Base-by-base conservation (phyloP, 30 jellyfish, hydroid and myxozoan species). In the Sanderia malayensis region DNA sequence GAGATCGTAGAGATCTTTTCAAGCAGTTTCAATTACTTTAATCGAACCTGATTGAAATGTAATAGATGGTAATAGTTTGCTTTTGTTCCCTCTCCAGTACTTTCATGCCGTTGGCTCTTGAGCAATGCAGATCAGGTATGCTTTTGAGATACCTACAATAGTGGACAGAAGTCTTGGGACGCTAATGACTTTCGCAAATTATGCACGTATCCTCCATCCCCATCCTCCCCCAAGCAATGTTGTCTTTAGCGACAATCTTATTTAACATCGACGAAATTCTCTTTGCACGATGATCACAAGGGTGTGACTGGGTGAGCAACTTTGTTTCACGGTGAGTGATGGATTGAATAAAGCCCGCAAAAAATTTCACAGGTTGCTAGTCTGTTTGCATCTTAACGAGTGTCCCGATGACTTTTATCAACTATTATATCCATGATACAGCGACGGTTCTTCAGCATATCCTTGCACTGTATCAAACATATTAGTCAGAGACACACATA, bases 61-160 rank as follows among this genome's bases (percentile, higher is more conserved):
- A 41, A 41, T 8, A 6, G 65, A 33, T 0, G 27, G 11, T 2
- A 10, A 44, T 45, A 10, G 2, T 1, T 69, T 44, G 26, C 49
- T 15, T 21, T 46, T 34, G 44, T 33, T 31, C 22, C 30, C 24
- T 0, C n/a, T 41, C 24, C 37, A 76, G 88, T 44, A 76, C 67
- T 60, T 69, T 41, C 27, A 44, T 76, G 64, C 88, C 88, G 2
- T 61, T 76, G 33, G 59, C 64, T 8, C 47, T 76, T 70, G 88
- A 76, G 41, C 88, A 76, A 33, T 76, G 88, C 45, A 17, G 52
- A 4, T 29, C 73, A 61, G 88, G 88, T 76, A 46, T 24, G 61
- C 9, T 69, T 9, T 63, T n/a, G 18, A 15, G 55, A 6, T 41
- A 6, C 55, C 8, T 41, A 15, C 8, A 6, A 15, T 6, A 41